A percentile compares a stretch with the other conserved stretches of the same genome.
Evolutionary conservation across 2,797 vertebrate species (phyloP).

Genomic region (Synaphobranchus kaupii): DNA sequence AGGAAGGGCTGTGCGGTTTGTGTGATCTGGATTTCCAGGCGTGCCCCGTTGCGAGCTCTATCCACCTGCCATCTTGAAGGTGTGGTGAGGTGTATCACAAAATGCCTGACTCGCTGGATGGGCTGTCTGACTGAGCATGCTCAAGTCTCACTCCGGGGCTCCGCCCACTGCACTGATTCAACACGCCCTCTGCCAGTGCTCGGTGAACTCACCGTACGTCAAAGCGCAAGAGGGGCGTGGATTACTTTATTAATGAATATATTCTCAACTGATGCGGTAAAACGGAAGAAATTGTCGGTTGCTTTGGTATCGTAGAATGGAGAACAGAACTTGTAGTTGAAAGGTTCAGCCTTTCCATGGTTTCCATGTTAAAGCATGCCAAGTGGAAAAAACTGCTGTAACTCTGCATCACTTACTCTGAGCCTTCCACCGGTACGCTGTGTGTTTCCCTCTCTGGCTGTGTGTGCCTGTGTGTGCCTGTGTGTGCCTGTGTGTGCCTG

Average conservation of each 20-base stretch:
- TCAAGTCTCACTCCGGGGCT: background rate
- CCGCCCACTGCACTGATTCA: background rate
- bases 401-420: background rate
- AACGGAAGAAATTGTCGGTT: background rate
- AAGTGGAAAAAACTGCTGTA: slow-evolving; percentile 27
- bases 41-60: background rate
- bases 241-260: background rate
- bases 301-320: background rate
- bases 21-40: slow-evolving; percentile 2
- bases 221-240: background rate
- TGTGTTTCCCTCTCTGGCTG: slow-evolving; percentile 23
- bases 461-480: background rate
- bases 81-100: background rate
- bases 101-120: background rate
- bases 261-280: background rate
- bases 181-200: background rate
- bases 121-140: background rate
- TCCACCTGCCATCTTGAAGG: background rate
- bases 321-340: background rate
- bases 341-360: background rate
- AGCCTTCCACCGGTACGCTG: background rate
- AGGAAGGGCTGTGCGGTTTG: background rate
- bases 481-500: background rate
- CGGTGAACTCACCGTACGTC: no score
- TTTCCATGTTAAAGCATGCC: background rate